phyloP scores from a whole-genome alignment of 2,797 vertebrate genomes.

The Mastacembelus armatus region DNA sequence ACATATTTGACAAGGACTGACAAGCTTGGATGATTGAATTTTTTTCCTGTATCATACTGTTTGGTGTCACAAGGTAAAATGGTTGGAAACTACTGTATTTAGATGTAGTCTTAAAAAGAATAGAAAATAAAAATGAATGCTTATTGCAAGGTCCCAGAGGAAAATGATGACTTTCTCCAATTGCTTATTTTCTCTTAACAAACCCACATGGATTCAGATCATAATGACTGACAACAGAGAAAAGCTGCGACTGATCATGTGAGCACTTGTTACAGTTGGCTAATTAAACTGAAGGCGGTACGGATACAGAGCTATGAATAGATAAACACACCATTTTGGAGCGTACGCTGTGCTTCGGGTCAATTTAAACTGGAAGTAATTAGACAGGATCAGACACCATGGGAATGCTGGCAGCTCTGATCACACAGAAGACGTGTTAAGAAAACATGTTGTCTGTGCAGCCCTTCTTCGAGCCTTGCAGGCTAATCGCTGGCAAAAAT shows the following conservation, averaged over 20 bases:
- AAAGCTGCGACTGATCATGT: background rate
- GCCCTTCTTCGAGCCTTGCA: constrained; percentile 19
- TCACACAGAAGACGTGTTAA: background rate
- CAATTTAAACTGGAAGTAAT: constrained; percentile 29
- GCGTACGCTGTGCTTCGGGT: background rate
- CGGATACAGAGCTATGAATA: background rate
- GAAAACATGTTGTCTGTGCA: constrained; percentile 1
- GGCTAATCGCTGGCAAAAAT: constrained; percentile 21
- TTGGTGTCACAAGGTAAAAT: too few relatives aligned
- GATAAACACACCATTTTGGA: background rate
- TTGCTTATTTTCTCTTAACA: background rate
- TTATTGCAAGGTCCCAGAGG: too few relatives aligned
- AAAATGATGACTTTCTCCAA: background rate
- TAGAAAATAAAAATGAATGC: too few relatives aligned
- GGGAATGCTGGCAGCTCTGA: constrained; percentile 36
- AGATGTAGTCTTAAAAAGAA: too few relatives aligned
- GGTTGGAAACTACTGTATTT: too few relatives aligned
- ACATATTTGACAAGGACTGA: too few relatives aligned
- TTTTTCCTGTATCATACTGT: too few relatives aligned
- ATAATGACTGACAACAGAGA: background rate
- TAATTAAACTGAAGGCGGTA: background rate
- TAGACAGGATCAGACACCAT: constrained; percentile 59
- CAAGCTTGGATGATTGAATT: too few relatives aligned
- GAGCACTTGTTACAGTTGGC: fast-evolving
- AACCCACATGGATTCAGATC: background rate